Evolutionary conservation across 2,797 vertebrate species (phyloP), one percentile per base, ranked within the genome.

Genomic region (Schizopygopsis malacanthus): DNA sequence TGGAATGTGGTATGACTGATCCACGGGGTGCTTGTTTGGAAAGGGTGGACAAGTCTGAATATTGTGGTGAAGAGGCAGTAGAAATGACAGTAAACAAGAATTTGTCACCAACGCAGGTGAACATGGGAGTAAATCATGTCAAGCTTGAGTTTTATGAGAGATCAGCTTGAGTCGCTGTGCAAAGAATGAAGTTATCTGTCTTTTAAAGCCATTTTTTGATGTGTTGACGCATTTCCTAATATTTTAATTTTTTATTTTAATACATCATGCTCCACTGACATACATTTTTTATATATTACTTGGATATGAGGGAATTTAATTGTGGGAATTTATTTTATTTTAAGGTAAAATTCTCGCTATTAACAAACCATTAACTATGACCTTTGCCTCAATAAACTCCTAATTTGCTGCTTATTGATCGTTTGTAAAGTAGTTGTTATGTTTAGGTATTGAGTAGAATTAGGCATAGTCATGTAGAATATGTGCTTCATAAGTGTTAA

Each of bases 61-160:
- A 87, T 82, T 82, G 81, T 77, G 67, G 22, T 70, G 25, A 81
- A 76, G 33, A 59, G 82, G 12, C 39, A 70, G 47, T 22, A 52
- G 75, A 79, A 85, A 59, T 79, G 41, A 15, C 77, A 56, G 69
- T 85, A 73, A 81, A 81, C 69, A 85, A 85, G 56, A 80, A 73
- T 79, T 85, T 20, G n/a, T 69, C 84, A 61, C 12, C 41, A 47
- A 41, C 41, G 33, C 67, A 37, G 52, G 28, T 28, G 39, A 16
- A 59, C 70, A 70, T 6, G 4, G 69, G 69, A 85, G 54, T 73
- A 85, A 41, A 85, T 85, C 56, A 41, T 12, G 43, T 52, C 45
- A 85, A 80, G 28, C 77, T 20, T 65, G 25, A 28, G 25, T 80
- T 80, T 85, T 85, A 73, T 85, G 22, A 61, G 18, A 85, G 3